These are phyloP conservation scores for Papilio gigon DNA, from an alignment of 2,888 invertebrate genomes.

Conservation along the genomic window DNA sequence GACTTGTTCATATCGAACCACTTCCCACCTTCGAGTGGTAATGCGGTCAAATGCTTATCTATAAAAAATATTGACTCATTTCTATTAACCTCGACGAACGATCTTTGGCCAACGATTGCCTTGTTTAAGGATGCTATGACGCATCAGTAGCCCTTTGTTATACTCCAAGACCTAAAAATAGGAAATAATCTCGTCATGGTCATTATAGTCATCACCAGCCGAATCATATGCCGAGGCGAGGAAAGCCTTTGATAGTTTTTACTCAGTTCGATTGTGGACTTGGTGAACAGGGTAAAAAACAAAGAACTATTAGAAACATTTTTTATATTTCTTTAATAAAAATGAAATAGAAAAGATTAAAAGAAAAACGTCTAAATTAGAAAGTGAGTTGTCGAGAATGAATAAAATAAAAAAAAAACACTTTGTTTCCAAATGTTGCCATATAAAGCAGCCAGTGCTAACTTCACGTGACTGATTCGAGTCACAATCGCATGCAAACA, in stretches of 20 bases:
- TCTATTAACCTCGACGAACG: constrained; percentile 6
- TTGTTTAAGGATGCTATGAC: constrained; percentile 1
- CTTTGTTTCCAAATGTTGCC: background rate
- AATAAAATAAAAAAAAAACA: background rate
- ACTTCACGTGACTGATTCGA: constrained; percentile 4
- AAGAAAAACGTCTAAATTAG: no score
- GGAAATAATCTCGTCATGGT: background rate
- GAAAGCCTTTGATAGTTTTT: background rate
- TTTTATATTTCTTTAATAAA: no score
- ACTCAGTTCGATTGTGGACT: background rate
- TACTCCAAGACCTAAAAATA: background rate
- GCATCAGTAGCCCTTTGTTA: background rate
- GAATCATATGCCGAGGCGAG: background rate
- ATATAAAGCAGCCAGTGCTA: background rate
- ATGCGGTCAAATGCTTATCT: constrained; percentile 13
- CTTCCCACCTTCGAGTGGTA: constrained; percentile 15
- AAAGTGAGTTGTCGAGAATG: no score
- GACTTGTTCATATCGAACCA: constrained; percentile 9
- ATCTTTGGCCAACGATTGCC: constrained; percentile 1
- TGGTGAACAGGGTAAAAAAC: background rate
- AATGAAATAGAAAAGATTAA: no score
- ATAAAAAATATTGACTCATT: constrained; percentile 14
- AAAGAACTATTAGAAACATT: background rate
- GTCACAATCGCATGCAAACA: constrained; percentile 27
- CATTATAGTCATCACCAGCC: background rate